Percentiles rank a stretch among this genome's conserved stretches.
These are phyloP conservation scores for Acronicta leporina DNA, from an alignment of 2,888 invertebrate genomes.

Conservation along the genomic window DNA sequence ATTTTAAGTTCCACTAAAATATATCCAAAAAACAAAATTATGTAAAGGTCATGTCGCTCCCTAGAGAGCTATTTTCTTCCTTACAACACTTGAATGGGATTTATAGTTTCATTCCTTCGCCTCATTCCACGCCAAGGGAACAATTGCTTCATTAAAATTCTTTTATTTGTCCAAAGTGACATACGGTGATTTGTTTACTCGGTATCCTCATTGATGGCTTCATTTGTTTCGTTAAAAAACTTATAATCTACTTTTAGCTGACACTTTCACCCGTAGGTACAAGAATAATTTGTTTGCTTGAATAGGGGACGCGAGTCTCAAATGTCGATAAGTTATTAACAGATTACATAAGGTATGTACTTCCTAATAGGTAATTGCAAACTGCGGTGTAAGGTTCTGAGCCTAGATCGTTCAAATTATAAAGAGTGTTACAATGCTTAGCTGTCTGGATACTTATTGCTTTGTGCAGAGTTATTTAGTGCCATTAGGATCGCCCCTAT, in stretches of 20 bases:
- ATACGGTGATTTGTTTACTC: conserved; percentile 78
- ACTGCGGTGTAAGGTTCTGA: no score
- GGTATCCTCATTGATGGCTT: conserved; percentile 60
- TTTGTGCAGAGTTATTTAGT: no score
- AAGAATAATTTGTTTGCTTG: conserved; percentile 13
- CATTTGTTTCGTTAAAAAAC: conserved; percentile 56
- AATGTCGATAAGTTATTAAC: background rate
- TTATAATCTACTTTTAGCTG: conserved; percentile 40
- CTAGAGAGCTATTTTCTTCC: conserved; percentile 42
- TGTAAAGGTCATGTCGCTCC: conserved; percentile 53
- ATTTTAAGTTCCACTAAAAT: conserved; percentile 6
- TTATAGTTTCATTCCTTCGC: conserved; percentile 34
- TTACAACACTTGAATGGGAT: conserved; percentile 24
- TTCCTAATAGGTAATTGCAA: no score
- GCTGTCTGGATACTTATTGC: no score
- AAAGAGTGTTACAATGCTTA: no score
- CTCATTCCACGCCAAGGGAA: conserved; percentile 61
- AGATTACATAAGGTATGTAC: no score
- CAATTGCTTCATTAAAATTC: conserved; percentile 84
- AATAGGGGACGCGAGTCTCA: background rate
- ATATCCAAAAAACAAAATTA: conserved; percentile 21
- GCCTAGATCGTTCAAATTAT: no score
- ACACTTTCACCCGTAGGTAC: conserved; percentile 29
- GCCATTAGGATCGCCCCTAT: no score
- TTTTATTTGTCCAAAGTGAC: conserved; percentile 78